A percentile compares a stretch with the other conserved stretches of the same genome.
These are phyloP conservation scores for Tuta absoluta DNA, from an alignment of 2,888 invertebrate species.

Conservation along the genomic window DNA sequence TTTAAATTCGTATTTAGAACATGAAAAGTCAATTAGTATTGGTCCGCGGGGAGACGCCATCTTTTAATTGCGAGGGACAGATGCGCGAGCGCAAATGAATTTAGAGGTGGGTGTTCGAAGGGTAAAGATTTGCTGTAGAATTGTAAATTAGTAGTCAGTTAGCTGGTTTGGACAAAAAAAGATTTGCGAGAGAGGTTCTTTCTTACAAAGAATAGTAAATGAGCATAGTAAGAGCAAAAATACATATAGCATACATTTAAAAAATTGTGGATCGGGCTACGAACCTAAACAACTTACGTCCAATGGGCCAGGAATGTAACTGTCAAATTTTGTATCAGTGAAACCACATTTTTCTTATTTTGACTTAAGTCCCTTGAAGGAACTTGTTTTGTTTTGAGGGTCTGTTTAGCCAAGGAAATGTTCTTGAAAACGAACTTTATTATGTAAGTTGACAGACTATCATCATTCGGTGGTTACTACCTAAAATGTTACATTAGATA, in stretches of 20 bases:
- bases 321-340: no score
- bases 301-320: no score
- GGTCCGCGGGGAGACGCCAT: conserved; percentile 61
- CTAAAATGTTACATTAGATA: no score
- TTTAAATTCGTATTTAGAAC: conserved; percentile 59
- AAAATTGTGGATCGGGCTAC: no score
- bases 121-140: not conserved
- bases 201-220: not conserved
- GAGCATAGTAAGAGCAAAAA: not conserved
- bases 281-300: no score
- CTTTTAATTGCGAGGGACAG: conserved; percentile 71
- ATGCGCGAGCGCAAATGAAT: conserved; percentile 62
- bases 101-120: conserved; percentile 47
- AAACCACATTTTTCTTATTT: no score
- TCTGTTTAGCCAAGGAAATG: no score
- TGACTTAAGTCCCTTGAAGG: no score
- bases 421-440: no score
- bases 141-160: not conserved
- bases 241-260: not conserved
- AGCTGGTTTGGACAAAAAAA: not conserved
- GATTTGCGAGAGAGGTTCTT: not conserved
- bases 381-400: no score
- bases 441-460: no score
- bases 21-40: conserved; percentile 80
- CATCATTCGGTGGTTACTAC: no score